Evolutionary conservation across 2,797 vertebrate genomes (phyloP).

Genomic region (Rhodeus uyekii): DNA sequence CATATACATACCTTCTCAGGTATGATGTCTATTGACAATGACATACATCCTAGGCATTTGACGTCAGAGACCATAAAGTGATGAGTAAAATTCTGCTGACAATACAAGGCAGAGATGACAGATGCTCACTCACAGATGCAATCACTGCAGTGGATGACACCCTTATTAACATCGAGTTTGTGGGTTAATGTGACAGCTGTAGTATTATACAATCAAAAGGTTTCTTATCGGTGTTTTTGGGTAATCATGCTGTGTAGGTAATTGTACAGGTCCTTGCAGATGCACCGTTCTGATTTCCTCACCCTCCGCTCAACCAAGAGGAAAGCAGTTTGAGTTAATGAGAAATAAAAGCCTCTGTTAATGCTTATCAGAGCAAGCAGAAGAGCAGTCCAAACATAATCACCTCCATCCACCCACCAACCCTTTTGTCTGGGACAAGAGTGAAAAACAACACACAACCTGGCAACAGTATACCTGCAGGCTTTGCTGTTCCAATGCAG

Average conservation of each 20-base stretch:
- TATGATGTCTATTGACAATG: neutral
- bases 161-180: slow-evolving; percentile 13
- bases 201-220: slow-evolving; percentile 17
- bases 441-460: neutral
- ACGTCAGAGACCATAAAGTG: slow-evolving; percentile 4
- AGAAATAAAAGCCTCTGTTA: slow-evolving; percentile 48
- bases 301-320: neutral
- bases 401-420: slow-evolving; percentile 10
- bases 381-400: slow-evolving; percentile 19
- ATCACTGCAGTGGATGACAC: neutral
- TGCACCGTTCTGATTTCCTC: slow-evolving; percentile 11
- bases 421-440: slow-evolving; percentile 23
- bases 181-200: neutral
- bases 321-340: slow-evolving; percentile 29
- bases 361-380: slow-evolving; percentile 50
- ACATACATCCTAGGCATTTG: neutral
- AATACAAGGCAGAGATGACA: neutral
- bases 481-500: slow-evolving; percentile 2
- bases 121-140: neutral
- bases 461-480: slow-evolving; percentile 1
- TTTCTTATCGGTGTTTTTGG: slow-evolving; percentile 27
- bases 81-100: slow-evolving; percentile 33
- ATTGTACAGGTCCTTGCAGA: slow-evolving; percentile 29
- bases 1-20: neutral
- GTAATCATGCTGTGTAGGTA: too few relatives aligned